phyloP scores from a whole-genome alignment of 2,888 invertebrate species.

The Abrostola tripartita region DNA sequence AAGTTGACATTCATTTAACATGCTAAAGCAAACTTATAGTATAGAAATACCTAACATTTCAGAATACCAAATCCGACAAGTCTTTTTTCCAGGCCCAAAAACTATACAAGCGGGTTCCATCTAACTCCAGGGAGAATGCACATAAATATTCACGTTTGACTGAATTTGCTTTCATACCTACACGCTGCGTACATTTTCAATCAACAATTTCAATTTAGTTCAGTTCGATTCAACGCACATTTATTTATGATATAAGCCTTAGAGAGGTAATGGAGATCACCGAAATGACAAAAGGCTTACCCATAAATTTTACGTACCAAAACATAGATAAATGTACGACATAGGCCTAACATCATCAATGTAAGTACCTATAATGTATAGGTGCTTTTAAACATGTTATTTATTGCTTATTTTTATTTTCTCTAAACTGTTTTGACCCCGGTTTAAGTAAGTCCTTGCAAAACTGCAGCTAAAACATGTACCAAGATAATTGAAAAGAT shows the following conservation, averaged over 20 bases:
- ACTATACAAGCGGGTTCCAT: conserved; percentile 33
- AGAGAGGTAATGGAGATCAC: conserved; percentile 20
- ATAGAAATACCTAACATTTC: neutral
- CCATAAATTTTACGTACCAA: conserved; percentile 1
- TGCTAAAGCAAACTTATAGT: too few relatives aligned
- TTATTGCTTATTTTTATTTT: too few relatives aligned
- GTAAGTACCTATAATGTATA: too few relatives aligned
- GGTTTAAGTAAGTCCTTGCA: neutral
- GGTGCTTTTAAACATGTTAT: too few relatives aligned
- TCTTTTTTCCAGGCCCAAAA: conserved; percentile 21
- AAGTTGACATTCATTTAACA: too few relatives aligned
- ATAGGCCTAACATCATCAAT: neutral
- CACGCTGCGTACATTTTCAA: conserved; percentile 49
- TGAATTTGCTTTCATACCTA: conserved; percentile 49
- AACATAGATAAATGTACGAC: neutral
- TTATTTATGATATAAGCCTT: conserved; percentile 45
- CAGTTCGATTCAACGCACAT: conserved; percentile 40
- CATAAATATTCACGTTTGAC: conserved; percentile 49
- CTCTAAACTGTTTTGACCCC: neutral
- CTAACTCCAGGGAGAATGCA: conserved; percentile 34
- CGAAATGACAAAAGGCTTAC: neutral
- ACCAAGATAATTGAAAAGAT: conserved; percentile 6
- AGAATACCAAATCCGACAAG: neutral
- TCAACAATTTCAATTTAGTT: conserved; percentile 59
- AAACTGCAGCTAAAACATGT: neutral